Evolutionary conservation across 2,888 invertebrate species (phyloP).

Genomic region (Portevinia maculata): DNA sequence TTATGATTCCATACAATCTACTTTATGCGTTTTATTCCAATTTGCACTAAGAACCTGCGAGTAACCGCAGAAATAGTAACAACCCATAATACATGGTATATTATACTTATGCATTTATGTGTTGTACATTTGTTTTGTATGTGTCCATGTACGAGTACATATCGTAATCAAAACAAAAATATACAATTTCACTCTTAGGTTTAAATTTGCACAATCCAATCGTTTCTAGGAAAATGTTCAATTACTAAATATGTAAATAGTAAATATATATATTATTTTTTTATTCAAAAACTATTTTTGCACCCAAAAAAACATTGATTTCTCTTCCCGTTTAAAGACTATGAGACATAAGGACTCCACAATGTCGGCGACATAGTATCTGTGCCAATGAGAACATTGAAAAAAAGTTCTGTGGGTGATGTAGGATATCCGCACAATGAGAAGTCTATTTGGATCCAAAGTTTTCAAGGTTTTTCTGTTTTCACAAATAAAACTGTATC

Average conservation of each 20-base stretch:
- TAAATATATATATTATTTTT: background rate
- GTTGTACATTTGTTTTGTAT: slow-evolving; percentile 9
- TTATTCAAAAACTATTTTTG: background rate
- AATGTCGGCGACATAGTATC: slow-evolving; percentile 47
- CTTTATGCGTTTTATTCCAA: slow-evolving; percentile 11
- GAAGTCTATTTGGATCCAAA: slow-evolving; percentile 46
- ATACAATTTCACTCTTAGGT: slow-evolving; percentile 41
- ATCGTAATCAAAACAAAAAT: slow-evolving; percentile 48
- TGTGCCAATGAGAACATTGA: slow-evolving; percentile 36
- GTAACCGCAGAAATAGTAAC: slow-evolving; percentile 49
- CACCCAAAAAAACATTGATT: slow-evolving; percentile 3
- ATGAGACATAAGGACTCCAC: slow-evolving; percentile 61
- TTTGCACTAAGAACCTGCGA: slow-evolving; percentile 22
- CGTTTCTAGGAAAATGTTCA: background rate
- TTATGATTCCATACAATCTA: slow-evolving; percentile 9
- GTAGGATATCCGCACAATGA: slow-evolving; percentile 64
- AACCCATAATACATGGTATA: slow-evolving; percentile 14
- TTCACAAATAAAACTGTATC: slow-evolving; percentile 28
- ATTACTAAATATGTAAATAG: too few relatives aligned
- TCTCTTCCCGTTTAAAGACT: slow-evolving; percentile 21
- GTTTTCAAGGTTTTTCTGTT: slow-evolving; percentile 59
- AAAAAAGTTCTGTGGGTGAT: slow-evolving; percentile 26
- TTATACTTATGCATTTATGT: background rate
- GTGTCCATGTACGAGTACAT: background rate
- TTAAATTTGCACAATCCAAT: slow-evolving; percentile 18